Evolutionary conservation across 2,888 invertebrate species (phyloP), one percentile per base, ranked within the genome.

Genomic region (Cacoxenus indagator): DNA sequence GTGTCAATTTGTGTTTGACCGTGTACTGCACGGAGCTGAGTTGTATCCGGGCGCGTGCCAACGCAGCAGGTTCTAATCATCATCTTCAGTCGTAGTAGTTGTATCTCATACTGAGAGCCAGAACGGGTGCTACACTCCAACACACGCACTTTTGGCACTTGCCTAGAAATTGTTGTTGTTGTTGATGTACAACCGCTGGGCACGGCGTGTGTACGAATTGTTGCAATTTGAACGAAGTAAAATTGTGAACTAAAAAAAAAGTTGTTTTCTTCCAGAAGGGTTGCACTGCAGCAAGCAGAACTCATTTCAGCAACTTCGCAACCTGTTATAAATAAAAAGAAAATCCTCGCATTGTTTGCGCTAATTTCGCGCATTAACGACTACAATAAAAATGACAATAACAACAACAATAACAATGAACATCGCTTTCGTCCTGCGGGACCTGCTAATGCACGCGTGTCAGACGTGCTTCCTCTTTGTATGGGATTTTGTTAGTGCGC

Each of bases 321-420:
- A 55, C 24, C 19, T 55, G 55, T 11, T 27, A 24, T 26, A 14
- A 26, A 27, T n/a, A 24, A 55, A 11, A 55, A 26, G 14, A 22
- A 51, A 51, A 22, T 51, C 51, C 11, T 17, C 8, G 22, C 17
- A 4, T 24, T 43, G 64, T 64, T 46, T 48, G 54, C 31, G 51
- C 37, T 54, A 24, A 43, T 54, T 54, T 51, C 46, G 46, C 64
- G 27, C 26, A 22, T 17, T 14, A 17, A 22, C 26, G n/a, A 17
- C 31, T 31, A 69, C 37, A 72, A 72, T 61, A 55, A 54, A 22
- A 70, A 62, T 67, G 72, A 17, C 45, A 67, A 14, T 48, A 64
- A 22, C 67, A 67, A 29, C 45, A 61, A 8, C 14, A 37, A 31
- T 14, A 0, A 59, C 31, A 31, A 37, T n/a, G 11, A 37, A 2